Evolutionary conservation across 1,140 invertebrate species (phyloP).

Genomic region (Pseudachorutes palmiensis): DNA sequence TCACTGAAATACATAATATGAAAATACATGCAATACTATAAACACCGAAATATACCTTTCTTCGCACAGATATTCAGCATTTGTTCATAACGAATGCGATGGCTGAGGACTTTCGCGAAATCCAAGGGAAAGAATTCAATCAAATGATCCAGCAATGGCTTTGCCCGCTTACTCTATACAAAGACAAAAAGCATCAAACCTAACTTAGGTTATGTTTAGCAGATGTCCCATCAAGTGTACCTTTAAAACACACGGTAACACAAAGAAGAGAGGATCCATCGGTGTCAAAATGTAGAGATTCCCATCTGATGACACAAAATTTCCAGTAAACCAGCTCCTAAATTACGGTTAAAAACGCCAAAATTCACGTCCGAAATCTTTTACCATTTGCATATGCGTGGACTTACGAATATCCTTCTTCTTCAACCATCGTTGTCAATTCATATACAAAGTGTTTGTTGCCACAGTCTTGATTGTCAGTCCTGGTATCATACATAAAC

Average conservation of each 20-base stretch:
- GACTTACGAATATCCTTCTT: background rate
- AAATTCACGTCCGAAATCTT: conserved; percentile 5
- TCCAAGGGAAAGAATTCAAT: conserved; percentile 23
- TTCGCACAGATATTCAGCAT: conserved; percentile 29
- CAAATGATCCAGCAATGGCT: conserved; percentile 32
- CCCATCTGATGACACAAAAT: conserved; percentile 36
- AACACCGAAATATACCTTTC: conserved; percentile 25
- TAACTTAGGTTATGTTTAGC: no score
- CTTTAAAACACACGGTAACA: conserved; percentile 30
- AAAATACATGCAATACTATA: background rate
- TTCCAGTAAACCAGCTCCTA: conserved; percentile 37
- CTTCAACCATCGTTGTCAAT: background rate
- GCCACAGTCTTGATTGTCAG: background rate
- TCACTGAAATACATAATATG: no score
- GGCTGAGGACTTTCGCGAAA: conserved; percentile 11
- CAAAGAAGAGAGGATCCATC: conserved; percentile 36
- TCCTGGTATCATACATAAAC: conserved; percentile 18
- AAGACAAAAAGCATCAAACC: no score
- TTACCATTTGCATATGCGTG: background rate
- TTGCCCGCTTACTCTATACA: conserved; percentile 27
- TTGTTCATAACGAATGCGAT: conserved; percentile 24
- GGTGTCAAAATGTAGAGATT: conserved; percentile 29
- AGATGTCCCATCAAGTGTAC: conserved; percentile 14
- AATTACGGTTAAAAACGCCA: background rate
- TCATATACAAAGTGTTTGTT: background rate